These are phyloP conservation scores for Hyposoter didymator DNA, from an alignment of 2,888 invertebrate genomes.

Conservation along the genomic window DNA sequence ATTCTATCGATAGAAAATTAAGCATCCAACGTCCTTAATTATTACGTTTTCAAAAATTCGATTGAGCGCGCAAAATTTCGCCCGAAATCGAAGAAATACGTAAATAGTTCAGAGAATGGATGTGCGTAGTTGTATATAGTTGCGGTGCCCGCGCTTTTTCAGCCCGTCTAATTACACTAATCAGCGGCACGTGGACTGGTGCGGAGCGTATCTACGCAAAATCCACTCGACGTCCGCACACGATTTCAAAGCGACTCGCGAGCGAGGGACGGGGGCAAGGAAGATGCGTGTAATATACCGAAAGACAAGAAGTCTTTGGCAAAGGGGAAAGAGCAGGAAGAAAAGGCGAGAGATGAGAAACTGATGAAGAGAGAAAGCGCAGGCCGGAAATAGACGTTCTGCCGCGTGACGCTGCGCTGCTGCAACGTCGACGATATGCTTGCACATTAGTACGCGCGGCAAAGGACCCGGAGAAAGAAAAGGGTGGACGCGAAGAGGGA, in stretches of 20 bases:
- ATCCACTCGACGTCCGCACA: conserved; percentile 64
- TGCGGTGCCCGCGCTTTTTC: conserved; percentile 69
- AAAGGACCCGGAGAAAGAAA: conserved; percentile 26
- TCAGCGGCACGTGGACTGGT: conserved; percentile 82
- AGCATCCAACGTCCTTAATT: no score
- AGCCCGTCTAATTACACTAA: conserved; percentile 81
- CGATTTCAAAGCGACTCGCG: conserved; percentile 69
- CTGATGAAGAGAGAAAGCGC: conserved; percentile 57
- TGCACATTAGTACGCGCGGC: conserved; percentile 53
- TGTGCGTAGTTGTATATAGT: conserved; percentile 66
- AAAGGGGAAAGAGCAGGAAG: conserved; percentile 39
- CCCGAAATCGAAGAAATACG: conserved; percentile 23
- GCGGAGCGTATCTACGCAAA: conserved; percentile 67
- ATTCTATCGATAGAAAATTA: neutral
- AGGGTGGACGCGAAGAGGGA: conserved; percentile 9
- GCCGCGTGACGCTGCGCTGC: conserved; percentile 57
- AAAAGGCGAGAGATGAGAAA: conserved; percentile 23
- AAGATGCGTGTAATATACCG: conserved; percentile 63
- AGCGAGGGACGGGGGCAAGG: neutral
- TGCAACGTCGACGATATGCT: conserved; percentile 59
- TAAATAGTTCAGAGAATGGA: conserved; percentile 53
- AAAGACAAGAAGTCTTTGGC: conserved; percentile 37
- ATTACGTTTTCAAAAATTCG: no score
- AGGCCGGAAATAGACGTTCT: conserved; percentile 66
- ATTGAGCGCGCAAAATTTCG: neutral